Conservation (phyloP, 1,140 invertebrate genomes). For the Steinernema khuongi region DNA sequence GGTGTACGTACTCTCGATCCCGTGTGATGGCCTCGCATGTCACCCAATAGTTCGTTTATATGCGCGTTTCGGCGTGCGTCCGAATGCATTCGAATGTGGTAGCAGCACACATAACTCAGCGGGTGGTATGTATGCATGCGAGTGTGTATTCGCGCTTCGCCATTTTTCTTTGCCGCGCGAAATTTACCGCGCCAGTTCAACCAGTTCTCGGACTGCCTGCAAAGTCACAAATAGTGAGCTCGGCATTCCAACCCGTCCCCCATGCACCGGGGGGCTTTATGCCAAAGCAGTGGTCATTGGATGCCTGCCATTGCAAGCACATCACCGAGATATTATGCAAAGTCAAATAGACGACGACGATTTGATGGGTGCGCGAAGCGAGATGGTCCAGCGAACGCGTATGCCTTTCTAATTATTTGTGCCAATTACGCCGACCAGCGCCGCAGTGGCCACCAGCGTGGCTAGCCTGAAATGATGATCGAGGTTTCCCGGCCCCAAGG, state of each 20-base stretch:
- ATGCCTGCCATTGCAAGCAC: too few species aligned
- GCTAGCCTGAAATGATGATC: neutral
- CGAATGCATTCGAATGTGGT: constrained; percentile 8
- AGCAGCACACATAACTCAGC: constrained; percentile 15
- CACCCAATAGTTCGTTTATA: neutral
- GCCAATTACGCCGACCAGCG: neutral
- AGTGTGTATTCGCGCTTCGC: constrained; percentile 1
- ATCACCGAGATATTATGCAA: too few species aligned
- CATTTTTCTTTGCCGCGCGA: constrained; percentile 2
- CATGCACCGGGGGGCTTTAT: too few species aligned
- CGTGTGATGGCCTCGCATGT: constrained; percentile 7
- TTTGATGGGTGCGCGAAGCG: neutral
- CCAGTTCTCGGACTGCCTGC: neutral
- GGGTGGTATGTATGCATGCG: constrained; percentile 12
- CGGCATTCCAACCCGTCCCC: too few species aligned
- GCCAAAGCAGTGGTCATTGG: too few species aligned
- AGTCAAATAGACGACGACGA: neutral
- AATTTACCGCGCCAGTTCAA: neutral
- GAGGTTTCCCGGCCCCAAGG: neutral
- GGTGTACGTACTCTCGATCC: too few species aligned
- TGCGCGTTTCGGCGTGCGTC: neutral
- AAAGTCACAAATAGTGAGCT: neutral
- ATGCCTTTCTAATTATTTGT: constrained; percentile 13
- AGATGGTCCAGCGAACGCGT: constrained; percentile 1
- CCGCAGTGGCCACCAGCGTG: neutral